Evolutionary conservation across 2,888 invertebrate species (phyloP), one percentile per base, ranked within the genome.

Genomic region (Herminia tarsipennalis): DNA sequence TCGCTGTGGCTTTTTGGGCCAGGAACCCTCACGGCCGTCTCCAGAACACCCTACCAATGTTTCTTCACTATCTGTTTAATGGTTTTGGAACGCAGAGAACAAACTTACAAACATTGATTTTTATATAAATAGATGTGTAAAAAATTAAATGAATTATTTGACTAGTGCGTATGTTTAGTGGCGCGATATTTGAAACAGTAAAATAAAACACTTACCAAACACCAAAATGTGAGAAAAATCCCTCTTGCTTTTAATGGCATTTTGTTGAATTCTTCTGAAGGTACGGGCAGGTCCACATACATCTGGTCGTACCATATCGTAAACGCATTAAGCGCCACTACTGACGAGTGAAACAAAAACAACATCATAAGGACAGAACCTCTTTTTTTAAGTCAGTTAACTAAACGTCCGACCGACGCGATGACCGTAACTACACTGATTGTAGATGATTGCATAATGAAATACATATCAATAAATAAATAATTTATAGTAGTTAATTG

Each of bases 191-290:
- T 24, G 24, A 30, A 9, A 9, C 18, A 2, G 16, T 8, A n/a
- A 13, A 33, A 25, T 17, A 36, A 49, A 22, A 27, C 20, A 76
- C 80, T 86, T 63, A 87, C 87, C 53, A 86, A 53, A 38, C 80
- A 77, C 87, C 88, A 88, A 25, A 83, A 65, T 0, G 88, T 88
- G 4, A 88, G 60, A 44, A 83, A 88, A 45, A 82, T 62, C 16
- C 63, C 60, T 14, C 88, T 70, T 0, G 76, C 83, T 43, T 82
- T 84, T 0, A 82, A 58, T 0, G 85, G 84, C 38, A 86, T 64
- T 5, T 55, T 40, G 8, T 57, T 73, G 13, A 81, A 56, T 2
- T 72, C 70, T 32, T 77, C 69, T 1, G 61, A 45, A 0, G 80
- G 73, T 5, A 78, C 75, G 0, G 85, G 83, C 0, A 88, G 20